phyloP scores from a whole-genome alignment of 2,797 vertebrate species.

The Macropus fuliginosus region DNA sequence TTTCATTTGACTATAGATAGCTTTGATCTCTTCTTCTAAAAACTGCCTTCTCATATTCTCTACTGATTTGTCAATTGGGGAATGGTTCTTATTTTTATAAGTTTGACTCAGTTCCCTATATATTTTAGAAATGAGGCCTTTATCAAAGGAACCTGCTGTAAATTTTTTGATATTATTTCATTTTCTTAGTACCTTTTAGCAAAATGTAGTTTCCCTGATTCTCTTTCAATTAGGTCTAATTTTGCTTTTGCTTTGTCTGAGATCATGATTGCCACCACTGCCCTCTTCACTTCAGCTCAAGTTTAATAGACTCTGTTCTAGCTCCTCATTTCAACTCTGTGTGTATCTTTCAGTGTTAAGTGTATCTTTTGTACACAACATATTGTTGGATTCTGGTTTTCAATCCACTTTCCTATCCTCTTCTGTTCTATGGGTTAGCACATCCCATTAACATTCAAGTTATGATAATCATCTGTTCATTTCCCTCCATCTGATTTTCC shows the following conservation, averaged over 20 bases:
- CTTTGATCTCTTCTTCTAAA: neutral
- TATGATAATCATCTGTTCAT: neutral
- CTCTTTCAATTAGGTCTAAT: neutral
- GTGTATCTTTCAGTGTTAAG: neutral
- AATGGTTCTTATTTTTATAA: neutral
- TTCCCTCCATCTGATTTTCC: neutral
- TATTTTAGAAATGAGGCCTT: neutral
- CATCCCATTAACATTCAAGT: neutral
- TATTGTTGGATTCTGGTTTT: neutral
- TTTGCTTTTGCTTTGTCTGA: neutral
- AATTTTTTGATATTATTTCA: neutral
- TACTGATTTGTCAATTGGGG: neutral
- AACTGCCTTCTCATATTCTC: neutral
- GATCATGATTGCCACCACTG: neutral
- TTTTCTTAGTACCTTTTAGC: neutral
- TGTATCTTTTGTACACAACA: neutral
- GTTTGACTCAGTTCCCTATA: neutral
- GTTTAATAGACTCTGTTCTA: neutral
- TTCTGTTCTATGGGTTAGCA: neutral
- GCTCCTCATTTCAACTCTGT: neutral
- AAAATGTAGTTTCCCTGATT: neutral
- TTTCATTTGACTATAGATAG: neutral
- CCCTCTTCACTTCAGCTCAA: neutral
- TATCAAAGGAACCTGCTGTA: neutral
- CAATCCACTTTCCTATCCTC: neutral